Percentiles rank a stretch among this genome's conserved stretches.
Conservation (phyloP, 2,797 vertebrate genomes). For the Phyllotis vaccarum region DNA sequence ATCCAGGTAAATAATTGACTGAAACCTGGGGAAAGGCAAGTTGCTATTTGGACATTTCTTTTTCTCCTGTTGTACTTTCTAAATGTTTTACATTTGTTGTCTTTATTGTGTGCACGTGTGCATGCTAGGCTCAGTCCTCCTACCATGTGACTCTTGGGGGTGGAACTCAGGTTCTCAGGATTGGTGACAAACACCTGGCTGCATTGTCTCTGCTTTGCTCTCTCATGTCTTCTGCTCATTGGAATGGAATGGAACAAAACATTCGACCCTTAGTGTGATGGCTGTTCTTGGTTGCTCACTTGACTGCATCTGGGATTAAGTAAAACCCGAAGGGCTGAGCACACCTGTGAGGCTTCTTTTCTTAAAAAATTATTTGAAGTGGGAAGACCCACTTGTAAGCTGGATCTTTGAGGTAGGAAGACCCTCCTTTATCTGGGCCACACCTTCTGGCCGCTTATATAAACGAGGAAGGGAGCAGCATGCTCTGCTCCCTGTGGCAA, state of each 20-base stretch:
- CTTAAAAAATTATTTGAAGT: neutral
- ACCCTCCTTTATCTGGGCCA: neutral
- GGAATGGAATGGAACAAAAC: neutral
- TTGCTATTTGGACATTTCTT: constrained; percentile 22
- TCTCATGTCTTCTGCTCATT: neutral
- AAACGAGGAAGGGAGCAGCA: neutral
- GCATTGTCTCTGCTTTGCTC: neutral
- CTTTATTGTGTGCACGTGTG: neutral
- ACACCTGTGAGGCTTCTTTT: neutral
- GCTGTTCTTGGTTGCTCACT: neutral
- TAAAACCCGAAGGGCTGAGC: too few relatives aligned
- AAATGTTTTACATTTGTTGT: neutral
- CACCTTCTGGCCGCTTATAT: neutral
- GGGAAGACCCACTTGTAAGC: neutral
- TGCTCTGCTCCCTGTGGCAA: neutral
- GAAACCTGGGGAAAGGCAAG: neutral
- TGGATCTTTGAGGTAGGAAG: neutral
- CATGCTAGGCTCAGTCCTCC: neutral
- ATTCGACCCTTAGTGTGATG: neutral
- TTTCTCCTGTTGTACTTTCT: neutral
- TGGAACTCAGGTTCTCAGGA: neutral
- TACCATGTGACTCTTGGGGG: neutral
- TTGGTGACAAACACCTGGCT: neutral
- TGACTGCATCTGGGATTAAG: neutral
- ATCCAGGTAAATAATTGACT: too few relatives aligned